These are phyloP conservation scores for Haliclystus octoradiatus DNA, from an alignment of 30 jellyfish, hydroid and myxozoan genomes.

Conservation along the genomic window DNA sequence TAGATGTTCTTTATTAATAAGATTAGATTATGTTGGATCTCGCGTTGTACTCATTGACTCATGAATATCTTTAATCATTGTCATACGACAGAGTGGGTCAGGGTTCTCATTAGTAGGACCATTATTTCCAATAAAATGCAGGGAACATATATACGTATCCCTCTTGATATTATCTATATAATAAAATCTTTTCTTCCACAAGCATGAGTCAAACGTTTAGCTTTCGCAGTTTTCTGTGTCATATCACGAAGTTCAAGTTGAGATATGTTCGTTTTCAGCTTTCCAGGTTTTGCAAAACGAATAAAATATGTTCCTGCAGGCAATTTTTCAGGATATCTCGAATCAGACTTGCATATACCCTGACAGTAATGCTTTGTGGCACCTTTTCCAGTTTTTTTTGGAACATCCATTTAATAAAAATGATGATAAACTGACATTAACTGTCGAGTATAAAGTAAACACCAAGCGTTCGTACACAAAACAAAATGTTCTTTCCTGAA, in stretches of 20 bases:
- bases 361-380: constrained; percentile 33
- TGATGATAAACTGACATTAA: too few species aligned
- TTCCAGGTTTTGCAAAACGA: constrained; percentile 34
- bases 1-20: too few species aligned
- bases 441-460: too few species aligned
- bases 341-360: constrained; percentile 21
- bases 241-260: constrained; percentile 18
- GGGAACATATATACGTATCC: constrained; percentile 29
- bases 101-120: constrained; percentile 46
- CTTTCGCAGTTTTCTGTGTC: constrained; percentile 5
- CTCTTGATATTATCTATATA: constrained; percentile 9
- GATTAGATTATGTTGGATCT: too few species aligned
- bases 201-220: constrained; percentile 25
- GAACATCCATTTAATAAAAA: too few species aligned
- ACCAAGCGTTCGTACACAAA: too few species aligned
- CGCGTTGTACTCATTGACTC: too few species aligned
- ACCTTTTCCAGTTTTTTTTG: too few species aligned
- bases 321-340: constrained; percentile 30
- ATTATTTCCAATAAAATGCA: too few species aligned
- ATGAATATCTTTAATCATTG: too few species aligned
- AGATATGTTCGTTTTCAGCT: constrained; percentile 8
- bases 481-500: too few species aligned
- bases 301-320: constrained; percentile 24
- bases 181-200: constrained; percentile 50
- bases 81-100: too few species aligned